phyloP scores from a whole-genome alignment of 2,888 invertebrate species.

The Mesorhabditis sp. region DNA sequence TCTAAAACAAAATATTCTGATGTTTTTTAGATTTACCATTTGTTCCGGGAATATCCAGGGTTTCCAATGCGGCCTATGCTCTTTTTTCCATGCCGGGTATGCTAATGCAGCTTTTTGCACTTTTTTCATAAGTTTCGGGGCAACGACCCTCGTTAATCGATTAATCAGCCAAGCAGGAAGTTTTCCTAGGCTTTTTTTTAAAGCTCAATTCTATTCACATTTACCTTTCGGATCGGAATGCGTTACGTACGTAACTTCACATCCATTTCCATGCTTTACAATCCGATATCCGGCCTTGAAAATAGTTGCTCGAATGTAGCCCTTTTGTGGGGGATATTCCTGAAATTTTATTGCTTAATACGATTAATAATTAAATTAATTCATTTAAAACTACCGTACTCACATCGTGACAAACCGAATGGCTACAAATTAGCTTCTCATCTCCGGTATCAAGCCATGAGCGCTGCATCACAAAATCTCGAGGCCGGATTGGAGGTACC shows the following conservation, averaged over 20 bases:
- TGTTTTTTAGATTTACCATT: constrained; percentile 29
- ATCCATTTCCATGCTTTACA: constrained; percentile 67
- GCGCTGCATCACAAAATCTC: constrained; percentile 85
- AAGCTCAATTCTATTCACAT: no score
- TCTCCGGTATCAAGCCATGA: constrained; percentile 83
- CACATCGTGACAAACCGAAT: constrained; percentile 82
- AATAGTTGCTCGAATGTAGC: constrained; percentile 71
- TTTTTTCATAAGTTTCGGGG: constrained; percentile 79
- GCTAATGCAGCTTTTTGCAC: constrained; percentile 76
- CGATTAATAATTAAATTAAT: constrained; percentile 6
- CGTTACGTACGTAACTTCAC: constrained; percentile 80
- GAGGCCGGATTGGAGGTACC: constrained; percentile 51
- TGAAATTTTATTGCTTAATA: constrained; percentile 39
- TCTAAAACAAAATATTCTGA: constrained; percentile 16
- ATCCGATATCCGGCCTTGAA: constrained; percentile 70
- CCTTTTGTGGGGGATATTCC: constrained; percentile 75
- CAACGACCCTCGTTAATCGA: constrained; percentile 78
- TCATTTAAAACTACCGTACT: constrained; percentile 12
- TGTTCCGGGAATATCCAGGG: constrained; percentile 87
- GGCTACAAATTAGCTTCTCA: constrained; percentile 83
- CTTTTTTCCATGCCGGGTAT: constrained; percentile 79
- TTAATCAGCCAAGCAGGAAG: constrained; percentile 86
- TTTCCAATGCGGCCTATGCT: constrained; percentile 73
- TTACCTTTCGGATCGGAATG: constrained; percentile 73
- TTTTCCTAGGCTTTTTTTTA: constrained; percentile 44